Conservation (phyloP, 2,888 invertebrate genomes). For the Athetis lepigone region DNA sequence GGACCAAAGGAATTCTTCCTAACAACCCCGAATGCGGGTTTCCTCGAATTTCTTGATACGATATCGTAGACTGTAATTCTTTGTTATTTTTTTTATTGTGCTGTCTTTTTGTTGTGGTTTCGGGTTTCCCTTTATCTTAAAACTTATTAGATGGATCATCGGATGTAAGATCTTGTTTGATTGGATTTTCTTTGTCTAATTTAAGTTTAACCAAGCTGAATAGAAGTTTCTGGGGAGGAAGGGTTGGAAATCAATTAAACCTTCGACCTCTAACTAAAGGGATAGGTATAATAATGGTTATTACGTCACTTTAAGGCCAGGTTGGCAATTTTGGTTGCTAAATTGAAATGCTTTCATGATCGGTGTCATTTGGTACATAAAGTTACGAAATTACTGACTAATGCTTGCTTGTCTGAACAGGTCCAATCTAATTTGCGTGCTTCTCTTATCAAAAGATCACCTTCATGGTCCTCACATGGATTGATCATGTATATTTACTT, state of each 20-base stretch:
- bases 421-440: no score
- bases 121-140: constrained; percentile 55
- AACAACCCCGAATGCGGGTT: constrained; percentile 67
- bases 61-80: constrained; percentile 65
- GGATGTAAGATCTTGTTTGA: constrained; percentile 43
- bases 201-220: constrained; percentile 42
- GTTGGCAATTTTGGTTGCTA: constrained; percentile 3
- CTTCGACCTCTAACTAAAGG: constrained; percentile 23
- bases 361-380: background rate
- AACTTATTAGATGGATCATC: constrained; percentile 54
- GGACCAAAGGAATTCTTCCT: constrained; percentile 70
- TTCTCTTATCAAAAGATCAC: no score
- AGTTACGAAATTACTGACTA: no score
- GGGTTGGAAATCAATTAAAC: constrained; percentile 44
- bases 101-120: constrained; percentile 58
- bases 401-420: no score
- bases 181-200: constrained; percentile 50
- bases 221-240: constrained; percentile 29
- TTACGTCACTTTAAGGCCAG: constrained; percentile 27
- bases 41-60: constrained; percentile 70
- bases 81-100: constrained; percentile 68
- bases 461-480: no score
- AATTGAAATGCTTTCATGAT: constrained; percentile 17
- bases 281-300: constrained; percentile 17
- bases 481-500: no score